phyloP scores from a whole-genome alignment of 2,888 invertebrate species.

The Stegana nigrithorax region DNA sequence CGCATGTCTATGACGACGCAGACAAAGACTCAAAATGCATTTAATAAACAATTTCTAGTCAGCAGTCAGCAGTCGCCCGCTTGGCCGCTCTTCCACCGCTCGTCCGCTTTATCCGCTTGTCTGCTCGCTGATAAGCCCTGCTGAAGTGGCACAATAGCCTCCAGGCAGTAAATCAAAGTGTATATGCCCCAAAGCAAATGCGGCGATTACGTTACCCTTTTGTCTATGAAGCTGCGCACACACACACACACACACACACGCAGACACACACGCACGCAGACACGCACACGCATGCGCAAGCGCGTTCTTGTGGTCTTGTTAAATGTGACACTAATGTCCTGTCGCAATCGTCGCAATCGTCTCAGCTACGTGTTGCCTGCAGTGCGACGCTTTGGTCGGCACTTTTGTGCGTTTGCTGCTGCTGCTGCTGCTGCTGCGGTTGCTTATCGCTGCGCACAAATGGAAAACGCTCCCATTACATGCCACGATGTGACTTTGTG shows the following conservation, averaged over 20 bases:
- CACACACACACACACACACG: too few relatives aligned
- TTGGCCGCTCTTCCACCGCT: too few relatives aligned
- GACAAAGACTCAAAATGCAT: not conserved
- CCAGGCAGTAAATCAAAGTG: constrained; percentile 37
- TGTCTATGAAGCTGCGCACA: not conserved
- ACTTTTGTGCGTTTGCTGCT: too few relatives aligned
- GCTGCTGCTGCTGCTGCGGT: not conserved
- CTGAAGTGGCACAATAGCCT: constrained; percentile 23
- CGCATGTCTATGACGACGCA: not conserved
- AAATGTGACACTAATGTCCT: constrained; percentile 58
- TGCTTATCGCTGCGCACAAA: not conserved
- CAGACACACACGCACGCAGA: too few relatives aligned
- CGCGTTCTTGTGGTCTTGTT: constrained; percentile 47
- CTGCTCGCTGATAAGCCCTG: constrained; percentile 16
- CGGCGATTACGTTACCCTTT: constrained; percentile 4
- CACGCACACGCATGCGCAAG: too few relatives aligned
- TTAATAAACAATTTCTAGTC: not conserved
- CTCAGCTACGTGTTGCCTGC: constrained; percentile 19
- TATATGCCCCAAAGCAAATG: constrained; percentile 40
- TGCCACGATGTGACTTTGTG: not conserved
- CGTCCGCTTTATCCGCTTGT: not conserved
- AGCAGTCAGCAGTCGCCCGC: too few relatives aligned
- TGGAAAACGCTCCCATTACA: too few relatives aligned
- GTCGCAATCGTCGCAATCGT: constrained; percentile 45
- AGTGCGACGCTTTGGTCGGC: constrained; percentile 19